phyloP scores from a whole-genome alignment of 2,797 vertebrate species.

The Microhierax caerulescens region DNA sequence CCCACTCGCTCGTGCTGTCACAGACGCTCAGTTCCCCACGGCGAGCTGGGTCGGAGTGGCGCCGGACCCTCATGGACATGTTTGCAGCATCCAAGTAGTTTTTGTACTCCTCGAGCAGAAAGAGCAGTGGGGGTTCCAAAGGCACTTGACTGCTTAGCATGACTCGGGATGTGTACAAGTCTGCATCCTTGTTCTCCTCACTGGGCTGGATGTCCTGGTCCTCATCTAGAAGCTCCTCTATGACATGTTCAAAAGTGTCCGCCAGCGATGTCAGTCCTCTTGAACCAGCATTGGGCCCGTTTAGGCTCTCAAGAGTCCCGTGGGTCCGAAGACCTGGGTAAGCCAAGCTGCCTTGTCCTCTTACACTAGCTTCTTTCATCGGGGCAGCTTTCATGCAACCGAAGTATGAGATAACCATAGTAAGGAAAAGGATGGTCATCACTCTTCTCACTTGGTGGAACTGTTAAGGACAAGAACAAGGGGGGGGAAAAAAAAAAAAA shows the following conservation, averaged over 20 bases:
- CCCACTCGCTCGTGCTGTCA: slow-evolving; percentile 99
- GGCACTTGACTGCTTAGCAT: slow-evolving; percentile 99
- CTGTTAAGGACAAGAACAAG: slow-evolving; percentile 76
- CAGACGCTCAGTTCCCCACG: slow-evolving; percentile 98
- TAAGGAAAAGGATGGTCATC: slow-evolving; percentile 99
- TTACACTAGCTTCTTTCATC: slow-evolving; percentile 93
- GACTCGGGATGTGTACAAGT: slow-evolving; percentile 95
- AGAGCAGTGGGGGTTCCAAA: slow-evolving; percentile 99
- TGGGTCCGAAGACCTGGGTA: slow-evolving; percentile 92
- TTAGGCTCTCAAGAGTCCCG: slow-evolving; percentile 90
- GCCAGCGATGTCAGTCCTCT: slow-evolving; percentile 88
- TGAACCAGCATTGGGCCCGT: slow-evolving; percentile 79
- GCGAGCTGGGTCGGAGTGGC: slow-evolving; percentile 96
- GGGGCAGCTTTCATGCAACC: slow-evolving; percentile 99
- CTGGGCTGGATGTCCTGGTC: slow-evolving; percentile 82
- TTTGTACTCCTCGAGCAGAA: slow-evolving; percentile 99
- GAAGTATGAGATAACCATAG: slow-evolving; percentile 99
- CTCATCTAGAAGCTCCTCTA: slow-evolving; percentile 96
- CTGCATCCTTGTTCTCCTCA: slow-evolving; percentile 91
- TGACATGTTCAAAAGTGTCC: slow-evolving; percentile 98
- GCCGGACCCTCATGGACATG: slow-evolving; percentile 97
- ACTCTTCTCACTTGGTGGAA: slow-evolving; percentile 99
- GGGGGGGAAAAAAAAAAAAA: background rate
- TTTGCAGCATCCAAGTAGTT: slow-evolving; percentile 99
- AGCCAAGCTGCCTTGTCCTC: slow-evolving; percentile 94